These are phyloP conservation scores for Vanessa tameamea DNA, from an alignment of 1,140 invertebrate species.

Conservation along the genomic window DNA sequence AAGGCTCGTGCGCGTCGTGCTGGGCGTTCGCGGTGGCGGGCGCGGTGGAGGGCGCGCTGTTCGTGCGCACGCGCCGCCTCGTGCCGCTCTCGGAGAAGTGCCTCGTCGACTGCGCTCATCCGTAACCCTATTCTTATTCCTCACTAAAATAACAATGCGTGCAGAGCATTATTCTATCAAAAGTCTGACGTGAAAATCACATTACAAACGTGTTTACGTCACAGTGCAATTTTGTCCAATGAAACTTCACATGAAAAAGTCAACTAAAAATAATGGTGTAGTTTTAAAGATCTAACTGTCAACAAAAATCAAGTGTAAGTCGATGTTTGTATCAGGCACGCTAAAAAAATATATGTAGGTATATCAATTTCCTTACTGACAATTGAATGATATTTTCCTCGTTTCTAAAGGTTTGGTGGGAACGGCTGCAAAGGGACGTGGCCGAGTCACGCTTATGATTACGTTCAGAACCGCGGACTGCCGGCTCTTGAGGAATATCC, in stretches of 20 bases:
- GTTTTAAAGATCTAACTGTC: no score
- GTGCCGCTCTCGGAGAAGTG: slow-evolving; percentile 58
- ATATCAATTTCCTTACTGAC: no score
- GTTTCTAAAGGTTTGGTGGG: slow-evolving; percentile 41
- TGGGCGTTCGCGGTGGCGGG: slow-evolving; percentile 84
- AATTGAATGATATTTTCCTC: background rate
- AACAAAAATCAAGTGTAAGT: no score
- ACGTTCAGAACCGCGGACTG: slow-evolving; percentile 53
- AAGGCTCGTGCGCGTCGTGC: slow-evolving; percentile 68
- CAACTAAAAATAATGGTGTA: no score
- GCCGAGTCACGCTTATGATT: slow-evolving; percentile 59
- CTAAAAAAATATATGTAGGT: no score
- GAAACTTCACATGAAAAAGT: no score
- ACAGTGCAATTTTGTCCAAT: no score
- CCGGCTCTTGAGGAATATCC: slow-evolving; percentile 55
- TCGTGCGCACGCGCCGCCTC: slow-evolving; percentile 47
- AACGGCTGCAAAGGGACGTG: slow-evolving; percentile 58
- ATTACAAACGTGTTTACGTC: no score
- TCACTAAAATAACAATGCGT: background rate
- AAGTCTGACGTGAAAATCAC: background rate
- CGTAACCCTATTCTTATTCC: slow-evolving; percentile 52
- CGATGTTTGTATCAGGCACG: no score
- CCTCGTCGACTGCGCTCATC: slow-evolving; percentile 59
- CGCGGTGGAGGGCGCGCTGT: slow-evolving; percentile 86
- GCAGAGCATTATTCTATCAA: background rate